Evolutionary conservation across 2,113 vertebrate genomes (phyloP).

Genomic region (Neopipo cinnamomea): DNA sequence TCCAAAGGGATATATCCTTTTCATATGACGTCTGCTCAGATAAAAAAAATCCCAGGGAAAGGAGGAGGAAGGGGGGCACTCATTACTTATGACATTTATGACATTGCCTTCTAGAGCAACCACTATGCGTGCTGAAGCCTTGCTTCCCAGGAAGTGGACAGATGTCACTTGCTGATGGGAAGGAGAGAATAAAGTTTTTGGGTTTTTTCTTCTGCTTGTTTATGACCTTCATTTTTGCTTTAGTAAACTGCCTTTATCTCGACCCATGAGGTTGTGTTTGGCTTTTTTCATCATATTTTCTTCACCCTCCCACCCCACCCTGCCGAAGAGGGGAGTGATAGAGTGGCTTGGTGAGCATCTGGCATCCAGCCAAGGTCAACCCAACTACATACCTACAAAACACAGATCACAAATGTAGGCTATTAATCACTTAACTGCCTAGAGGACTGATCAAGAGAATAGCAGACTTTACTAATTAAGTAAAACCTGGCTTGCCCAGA

Average conservation of each 20-base stretch:
- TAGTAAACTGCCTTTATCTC: background rate
- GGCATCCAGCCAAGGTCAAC: background rate
- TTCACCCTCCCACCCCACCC: background rate
- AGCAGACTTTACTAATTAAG: background rate
- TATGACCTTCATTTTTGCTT: background rate
- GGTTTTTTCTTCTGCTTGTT: background rate
- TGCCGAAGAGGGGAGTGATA: background rate
- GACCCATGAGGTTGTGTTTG: background rate
- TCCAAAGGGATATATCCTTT: background rate
- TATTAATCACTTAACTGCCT: rapidly evolving
- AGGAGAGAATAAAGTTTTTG: background rate
- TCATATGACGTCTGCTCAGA: background rate
- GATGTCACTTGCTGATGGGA: background rate
- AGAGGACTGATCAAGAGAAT: background rate
- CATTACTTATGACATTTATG: background rate
- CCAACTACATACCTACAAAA: background rate
- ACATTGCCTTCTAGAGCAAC: background rate
- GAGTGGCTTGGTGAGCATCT: background rate
- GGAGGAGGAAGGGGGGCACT: background rate
- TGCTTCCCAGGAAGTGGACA: background rate
- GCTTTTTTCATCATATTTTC: background rate
- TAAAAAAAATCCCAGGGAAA: background rate
- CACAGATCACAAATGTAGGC: background rate
- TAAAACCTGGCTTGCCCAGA: background rate
- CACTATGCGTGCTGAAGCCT: rapidly evolving